Conservation (phyloP, 2,888 invertebrate genomes). For the Thecocarcelia acutangulata region DNA sequence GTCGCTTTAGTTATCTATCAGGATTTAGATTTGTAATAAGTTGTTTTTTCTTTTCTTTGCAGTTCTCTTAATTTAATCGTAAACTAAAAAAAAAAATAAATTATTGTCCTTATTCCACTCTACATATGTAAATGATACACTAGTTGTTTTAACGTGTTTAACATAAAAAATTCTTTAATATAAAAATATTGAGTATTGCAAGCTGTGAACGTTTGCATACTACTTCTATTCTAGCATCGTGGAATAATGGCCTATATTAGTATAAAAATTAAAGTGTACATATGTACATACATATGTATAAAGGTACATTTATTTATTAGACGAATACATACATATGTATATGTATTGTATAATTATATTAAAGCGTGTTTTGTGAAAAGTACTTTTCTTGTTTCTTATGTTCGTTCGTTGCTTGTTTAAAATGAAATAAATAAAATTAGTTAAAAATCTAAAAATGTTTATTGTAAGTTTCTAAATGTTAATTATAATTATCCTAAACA, state of each 20-base stretch:
- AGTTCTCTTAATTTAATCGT: conserved; percentile 33
- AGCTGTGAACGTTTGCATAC: no score
- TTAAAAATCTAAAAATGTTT: background rate
- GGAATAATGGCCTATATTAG: no score
- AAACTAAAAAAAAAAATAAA: conserved; percentile 20
- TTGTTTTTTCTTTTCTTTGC: background rate
- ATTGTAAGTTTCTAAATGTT: conserved; percentile 26
- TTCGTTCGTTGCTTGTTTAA: conserved; percentile 57
- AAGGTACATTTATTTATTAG: conserved; percentile 14
- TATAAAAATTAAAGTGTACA: background rate
- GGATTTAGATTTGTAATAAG: background rate
- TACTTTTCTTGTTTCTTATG: conserved; percentile 27
- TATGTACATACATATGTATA: conserved; percentile 29
- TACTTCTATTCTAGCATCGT: no score
- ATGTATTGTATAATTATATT: conserved; percentile 30
- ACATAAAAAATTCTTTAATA: no score
- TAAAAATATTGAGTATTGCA: no score
- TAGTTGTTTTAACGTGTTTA: no score
- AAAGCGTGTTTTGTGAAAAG: conserved; percentile 19
- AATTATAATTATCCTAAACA: conserved; percentile 5
- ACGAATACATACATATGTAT: background rate
- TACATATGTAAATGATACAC: no score
- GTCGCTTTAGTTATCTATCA: background rate
- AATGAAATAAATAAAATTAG: conserved; percentile 36
- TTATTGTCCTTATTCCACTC: no score